Evolutionary conservation across 2,797 vertebrate genomes (phyloP).

Genomic region (Tangara arthus): DNA sequence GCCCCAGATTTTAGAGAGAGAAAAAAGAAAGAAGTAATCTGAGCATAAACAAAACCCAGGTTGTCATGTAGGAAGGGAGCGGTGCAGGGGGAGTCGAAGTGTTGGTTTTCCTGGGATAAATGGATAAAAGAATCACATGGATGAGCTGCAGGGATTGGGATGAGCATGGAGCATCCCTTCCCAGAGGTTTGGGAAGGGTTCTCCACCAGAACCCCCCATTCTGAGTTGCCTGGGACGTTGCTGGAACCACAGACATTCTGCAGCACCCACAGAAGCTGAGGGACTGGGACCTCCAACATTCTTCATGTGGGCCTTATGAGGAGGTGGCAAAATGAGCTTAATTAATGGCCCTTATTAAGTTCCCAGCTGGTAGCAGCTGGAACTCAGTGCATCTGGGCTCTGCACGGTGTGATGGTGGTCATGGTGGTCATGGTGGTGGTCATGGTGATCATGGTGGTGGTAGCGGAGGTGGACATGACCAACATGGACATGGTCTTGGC

Average conservation of each 20-base stretch:
- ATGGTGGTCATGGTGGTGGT: no score
- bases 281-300: background rate
- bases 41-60: background rate
- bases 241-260: accelerated
- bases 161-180: background rate
- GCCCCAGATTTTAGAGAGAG: background rate
- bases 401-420: accelerated
- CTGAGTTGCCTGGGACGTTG: background rate
- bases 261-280: accelerated
- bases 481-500: background rate
- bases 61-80: background rate
- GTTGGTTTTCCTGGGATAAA: background rate
- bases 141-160: background rate
- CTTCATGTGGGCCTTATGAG: background rate
- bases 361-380: conserved; percentile 1
- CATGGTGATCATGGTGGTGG: no score
- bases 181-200: no score
- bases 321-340: background rate
- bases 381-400: background rate
- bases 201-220: accelerated
- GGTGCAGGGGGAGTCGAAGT: accelerated
- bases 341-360: conserved; percentile 42
- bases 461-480: background rate
- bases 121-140: accelerated
- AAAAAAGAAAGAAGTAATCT: background rate